Percentiles rank a stretch among this genome's conserved stretches.
phyloP scores from a whole-genome alignment of 2,797 vertebrate genomes.

The Onychomys leucogaster region DNA sequence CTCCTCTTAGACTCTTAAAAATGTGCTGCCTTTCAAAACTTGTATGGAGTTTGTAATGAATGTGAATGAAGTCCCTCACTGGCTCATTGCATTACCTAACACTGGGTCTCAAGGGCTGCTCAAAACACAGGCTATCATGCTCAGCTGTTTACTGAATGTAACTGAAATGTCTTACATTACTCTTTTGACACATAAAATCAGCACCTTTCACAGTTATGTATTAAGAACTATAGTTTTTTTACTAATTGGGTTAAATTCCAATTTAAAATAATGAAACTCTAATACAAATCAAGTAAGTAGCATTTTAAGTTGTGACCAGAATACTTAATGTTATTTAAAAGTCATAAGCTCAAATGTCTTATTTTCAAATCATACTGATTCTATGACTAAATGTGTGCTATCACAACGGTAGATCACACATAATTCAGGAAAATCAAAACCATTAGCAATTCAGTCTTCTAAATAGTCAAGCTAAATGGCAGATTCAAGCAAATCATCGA shows the following conservation, averaged over 20 bases:
- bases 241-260: conserved; percentile 10
- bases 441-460: not conserved
- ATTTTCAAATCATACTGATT: not conserved
- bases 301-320: conserved; percentile 35
- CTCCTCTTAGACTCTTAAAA: not conserved
- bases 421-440: not conserved
- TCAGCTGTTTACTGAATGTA: not conserved
- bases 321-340: conserved; percentile 27
- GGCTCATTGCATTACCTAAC: conserved; percentile 33
- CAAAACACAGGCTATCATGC: not conserved
- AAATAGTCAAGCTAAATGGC: not conserved
- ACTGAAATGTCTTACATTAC: conserved; percentile 4
- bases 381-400: not conserved
- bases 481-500: conserved; percentile 26
- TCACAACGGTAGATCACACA: not conserved
- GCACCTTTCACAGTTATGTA: conserved; percentile 22
- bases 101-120: not conserved
- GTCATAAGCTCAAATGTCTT: not conserved
- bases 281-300: conserved; percentile 11
- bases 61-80: not conserved
- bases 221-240: conserved; percentile 34
- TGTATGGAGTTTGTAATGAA: not conserved
- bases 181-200: conserved; percentile 41
- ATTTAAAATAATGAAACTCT: conserved; percentile 39
- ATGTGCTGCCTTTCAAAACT: not conserved